Percentiles rank a stretch among this genome's conserved stretches.
These are phyloP conservation scores for Cygnus buccinator DNA, from an alignment of 2,113 vertebrate species.

Conservation along the genomic window DNA sequence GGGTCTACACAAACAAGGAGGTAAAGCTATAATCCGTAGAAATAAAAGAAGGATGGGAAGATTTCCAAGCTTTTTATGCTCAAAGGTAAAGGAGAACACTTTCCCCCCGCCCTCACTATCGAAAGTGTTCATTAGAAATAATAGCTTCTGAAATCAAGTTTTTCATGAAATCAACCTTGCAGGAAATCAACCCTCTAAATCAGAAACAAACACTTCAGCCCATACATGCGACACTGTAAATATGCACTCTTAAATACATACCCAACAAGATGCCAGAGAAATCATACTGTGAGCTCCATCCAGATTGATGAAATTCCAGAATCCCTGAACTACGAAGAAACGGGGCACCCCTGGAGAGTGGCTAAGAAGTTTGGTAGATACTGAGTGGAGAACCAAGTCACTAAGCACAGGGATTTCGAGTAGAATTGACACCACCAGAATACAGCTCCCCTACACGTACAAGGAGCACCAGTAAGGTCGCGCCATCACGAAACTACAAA, in stretches of 20 bases:
- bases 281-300: background rate
- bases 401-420: background rate
- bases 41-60: slow-evolving; percentile 3
- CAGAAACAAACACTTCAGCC: background rate
- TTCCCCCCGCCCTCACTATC: background rate
- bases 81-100: background rate
- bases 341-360: background rate
- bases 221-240: background rate
- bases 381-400: background rate
- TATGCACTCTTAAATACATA: background rate
- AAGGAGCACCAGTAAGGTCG: background rate
- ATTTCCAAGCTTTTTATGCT: background rate
- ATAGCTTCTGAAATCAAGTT: background rate
- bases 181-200: background rate
- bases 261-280: background rate
- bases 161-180: background rate
- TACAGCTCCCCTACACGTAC: background rate
- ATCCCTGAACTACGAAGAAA: background rate
- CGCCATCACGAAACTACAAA: background rate
- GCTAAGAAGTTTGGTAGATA: background rate
- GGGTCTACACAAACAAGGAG: slow-evolving; percentile 26
- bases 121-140: background rate
- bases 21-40: background rate
- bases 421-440: background rate
- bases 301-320: background rate